Evolutionary conservation across 1,140 invertebrate genomes (phyloP).

Genomic region (Augochlora pura): DNA sequence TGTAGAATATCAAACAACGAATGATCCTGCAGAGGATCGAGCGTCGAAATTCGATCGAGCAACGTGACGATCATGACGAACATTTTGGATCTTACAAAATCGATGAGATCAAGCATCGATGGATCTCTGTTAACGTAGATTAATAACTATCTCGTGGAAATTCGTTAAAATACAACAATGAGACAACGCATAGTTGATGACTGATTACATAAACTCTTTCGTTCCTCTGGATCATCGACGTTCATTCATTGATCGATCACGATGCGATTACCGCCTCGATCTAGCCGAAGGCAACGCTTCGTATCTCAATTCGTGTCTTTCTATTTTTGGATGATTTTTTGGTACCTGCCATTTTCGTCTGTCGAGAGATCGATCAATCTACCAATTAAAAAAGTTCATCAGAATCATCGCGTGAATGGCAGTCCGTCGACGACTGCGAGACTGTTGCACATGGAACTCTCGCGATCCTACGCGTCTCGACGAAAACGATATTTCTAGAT

Average conservation of each 20-base stretch:
- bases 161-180: background rate
- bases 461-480: too few species aligned
- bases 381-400: background rate
- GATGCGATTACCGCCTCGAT: background rate
- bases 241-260: background rate
- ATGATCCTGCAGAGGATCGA: background rate
- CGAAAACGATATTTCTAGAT: too few species aligned
- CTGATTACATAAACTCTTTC: background rate
- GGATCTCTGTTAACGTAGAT: background rate
- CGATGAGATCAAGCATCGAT: background rate
- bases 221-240: background rate
- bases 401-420: background rate
- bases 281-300: background rate
- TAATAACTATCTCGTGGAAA: background rate
- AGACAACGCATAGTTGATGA: background rate
- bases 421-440: background rate
- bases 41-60: conserved; percentile 46
- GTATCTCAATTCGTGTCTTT: background rate
- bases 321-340: background rate
- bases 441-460: background rate
- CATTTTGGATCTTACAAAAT: conserved; percentile 1
- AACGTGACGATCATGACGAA: background rate
- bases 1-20: too few species aligned
- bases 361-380: background rate
- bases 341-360: background rate